Evolutionary conservation across 2,888 invertebrate species (phyloP), one percentile per base, ranked within the genome.

Genomic region (Rhogogaster chlorosoma): DNA sequence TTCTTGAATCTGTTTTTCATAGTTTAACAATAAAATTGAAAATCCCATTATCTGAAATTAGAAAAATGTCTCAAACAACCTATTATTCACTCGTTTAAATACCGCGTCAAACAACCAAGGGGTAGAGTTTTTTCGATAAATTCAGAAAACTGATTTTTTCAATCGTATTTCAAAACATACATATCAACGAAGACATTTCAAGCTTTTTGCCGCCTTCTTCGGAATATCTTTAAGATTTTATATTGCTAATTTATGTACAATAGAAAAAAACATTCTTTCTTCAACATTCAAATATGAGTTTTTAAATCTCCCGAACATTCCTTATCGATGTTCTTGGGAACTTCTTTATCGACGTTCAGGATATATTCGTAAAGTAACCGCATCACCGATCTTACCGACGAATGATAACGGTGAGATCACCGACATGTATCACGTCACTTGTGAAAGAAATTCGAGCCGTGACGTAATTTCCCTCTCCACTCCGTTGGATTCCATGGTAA

Each of bases 401-500:
- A 18, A 22, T n/a, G 26, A 42, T 73, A 73, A 73, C 42, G 7
- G 42, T 10, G 10, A 42, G 38, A 9, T 22, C 22, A 73, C 42
- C 71, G 71, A 42, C 12, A n/a, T 22, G n/a, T 5, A 42, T n/a
- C 0, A 32, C 18, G 67, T 67, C 42, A 73, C 42, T 22, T 22
- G 71, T 42, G 36, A 73, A 73, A 73, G 38, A 73, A 42, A 42
- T 73, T 73, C 42, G n/a, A 42, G 38, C 78, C 29, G 26, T 83
- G 64, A 83, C 82, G 67, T 83, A 42, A 57, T 49, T 67, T 80
- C 85, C 85, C 83, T 71, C 85, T 71, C 83, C 67, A 67, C 75
- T 12, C 29, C 83, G 29, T 36, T 49, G 83, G 83, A 84, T 87
- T 86, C 91, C 91, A 92, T 92, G 89, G 91, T 89, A 92, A 92